Percentiles rank a stretch among this genome's conserved stretches.
Conservation (phyloP, 2,797 vertebrate species). For the Holocentrus rufus region DNA sequence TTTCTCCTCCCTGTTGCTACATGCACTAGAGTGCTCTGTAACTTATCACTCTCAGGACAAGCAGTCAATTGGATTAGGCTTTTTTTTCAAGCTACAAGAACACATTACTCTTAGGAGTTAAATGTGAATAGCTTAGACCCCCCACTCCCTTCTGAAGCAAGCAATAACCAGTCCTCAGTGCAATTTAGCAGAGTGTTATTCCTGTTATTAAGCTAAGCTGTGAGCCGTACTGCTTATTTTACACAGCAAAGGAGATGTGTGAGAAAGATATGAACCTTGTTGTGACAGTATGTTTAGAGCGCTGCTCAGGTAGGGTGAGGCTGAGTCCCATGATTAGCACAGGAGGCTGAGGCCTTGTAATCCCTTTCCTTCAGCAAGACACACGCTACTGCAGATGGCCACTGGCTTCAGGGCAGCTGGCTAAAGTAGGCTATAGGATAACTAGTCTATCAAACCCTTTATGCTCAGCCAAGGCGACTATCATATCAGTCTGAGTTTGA, state of each 20-base stretch:
- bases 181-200: constrained; percentile 16
- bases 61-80: constrained; percentile 54
- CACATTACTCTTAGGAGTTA: constrained; percentile 17
- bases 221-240: constrained; percentile 38
- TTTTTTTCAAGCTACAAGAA: constrained; percentile 12
- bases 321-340: constrained; percentile 56
- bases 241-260: constrained; percentile 13
- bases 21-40: constrained; percentile 11
- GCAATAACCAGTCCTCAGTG: constrained; percentile 20
- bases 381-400: constrained; percentile 42
- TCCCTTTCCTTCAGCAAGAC: constrained; percentile 54
- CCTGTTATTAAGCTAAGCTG: neutral
- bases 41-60: constrained; percentile 15
- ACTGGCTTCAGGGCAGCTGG: constrained; percentile 39
- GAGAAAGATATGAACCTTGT: constrained; percentile 28
- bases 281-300: constrained; percentile 3
- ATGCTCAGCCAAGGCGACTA: neutral
- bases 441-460: neutral
- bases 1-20: neutral
- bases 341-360: constrained; percentile 59
- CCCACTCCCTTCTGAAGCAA: constrained; percentile 16
- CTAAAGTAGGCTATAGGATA: constrained; percentile 53
- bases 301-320: neutral
- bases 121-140: constrained; percentile 22
- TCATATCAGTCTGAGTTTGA: neutral